Evolutionary conservation across 35 echinoderm and acorn worm species (phyloP).

Genomic region (Lytechinus variegatus): DNA sequence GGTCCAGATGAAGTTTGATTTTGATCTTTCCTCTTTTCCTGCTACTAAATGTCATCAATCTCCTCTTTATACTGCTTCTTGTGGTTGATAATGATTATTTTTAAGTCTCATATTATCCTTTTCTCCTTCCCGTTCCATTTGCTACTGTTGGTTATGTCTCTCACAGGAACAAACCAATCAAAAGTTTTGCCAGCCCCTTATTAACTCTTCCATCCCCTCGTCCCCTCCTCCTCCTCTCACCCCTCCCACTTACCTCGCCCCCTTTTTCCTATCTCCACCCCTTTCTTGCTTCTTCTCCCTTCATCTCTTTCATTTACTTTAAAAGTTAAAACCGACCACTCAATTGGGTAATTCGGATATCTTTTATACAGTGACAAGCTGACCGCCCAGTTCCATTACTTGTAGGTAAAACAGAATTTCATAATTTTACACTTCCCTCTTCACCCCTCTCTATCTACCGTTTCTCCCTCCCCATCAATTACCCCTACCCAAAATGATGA

Average conservation of each 20-base stretch:
- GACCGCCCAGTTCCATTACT: too few species aligned
- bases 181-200: background rate
- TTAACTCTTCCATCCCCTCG: background rate
- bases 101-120: constrained; percentile 1
- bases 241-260: background rate
- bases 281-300: background rate
- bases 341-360: too few species aligned
- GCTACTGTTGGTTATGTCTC: background rate
- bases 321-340: too few species aligned
- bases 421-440: background rate
- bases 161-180: constrained; percentile 17
- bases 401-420: too few species aligned
- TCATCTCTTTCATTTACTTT: background rate
- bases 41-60: constrained; percentile 18
- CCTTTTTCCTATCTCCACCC: background rate
- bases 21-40: constrained; percentile 18
- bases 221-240: background rate
- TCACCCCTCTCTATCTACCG: background rate
- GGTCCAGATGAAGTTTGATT: background rate
- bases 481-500: too few species aligned
- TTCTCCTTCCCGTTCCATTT: constrained; percentile 3
- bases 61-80: background rate
- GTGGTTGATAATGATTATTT: background rate
- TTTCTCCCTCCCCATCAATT: too few species aligned
- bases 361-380: too few species aligned